A percentile compares a stretch with the other conserved stretches of the same genome.
These are phyloP conservation scores for Nephrotoma flavescens DNA, from an alignment of 2,888 invertebrate species.

Conservation along the genomic window DNA sequence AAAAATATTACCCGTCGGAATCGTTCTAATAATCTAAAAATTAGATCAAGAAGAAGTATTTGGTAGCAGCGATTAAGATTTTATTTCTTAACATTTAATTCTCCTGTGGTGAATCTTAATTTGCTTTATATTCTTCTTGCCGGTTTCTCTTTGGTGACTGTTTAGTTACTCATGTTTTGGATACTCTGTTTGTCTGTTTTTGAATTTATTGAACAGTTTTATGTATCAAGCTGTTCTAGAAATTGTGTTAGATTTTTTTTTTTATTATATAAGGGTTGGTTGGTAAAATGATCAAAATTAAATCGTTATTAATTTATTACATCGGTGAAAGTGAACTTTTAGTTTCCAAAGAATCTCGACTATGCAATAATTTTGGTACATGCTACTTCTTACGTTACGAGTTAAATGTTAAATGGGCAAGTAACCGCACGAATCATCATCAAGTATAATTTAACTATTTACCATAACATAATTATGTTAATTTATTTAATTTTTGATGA, in stretches of 20 bases:
- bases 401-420: not conserved
- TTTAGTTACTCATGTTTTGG: not conserved
- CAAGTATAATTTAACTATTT: not conserved
- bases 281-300: not conserved
- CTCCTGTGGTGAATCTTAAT: not conserved
- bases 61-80: not conserved
- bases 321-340: not conserved
- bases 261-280: not conserved
- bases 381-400: not conserved
- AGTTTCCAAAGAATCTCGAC: not conserved
- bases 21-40: not conserved
- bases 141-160: not conserved
- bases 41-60: not conserved
- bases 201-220: not conserved
- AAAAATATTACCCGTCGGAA: not conserved
- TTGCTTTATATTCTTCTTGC: not conserved
- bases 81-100: not conserved
- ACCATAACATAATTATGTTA: not conserved
- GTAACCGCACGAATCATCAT: not conserved
- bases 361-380: not conserved
- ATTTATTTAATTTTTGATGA: not conserved
- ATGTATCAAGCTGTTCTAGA: not conserved
- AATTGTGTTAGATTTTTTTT: not conserved
- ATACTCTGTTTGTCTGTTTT: not conserved
- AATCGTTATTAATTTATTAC: not conserved